Evolutionary conservation across 2,113 vertebrate species (phyloP), one percentile per base, ranked within the genome.

Genomic region (Podocnemis expansa): DNA sequence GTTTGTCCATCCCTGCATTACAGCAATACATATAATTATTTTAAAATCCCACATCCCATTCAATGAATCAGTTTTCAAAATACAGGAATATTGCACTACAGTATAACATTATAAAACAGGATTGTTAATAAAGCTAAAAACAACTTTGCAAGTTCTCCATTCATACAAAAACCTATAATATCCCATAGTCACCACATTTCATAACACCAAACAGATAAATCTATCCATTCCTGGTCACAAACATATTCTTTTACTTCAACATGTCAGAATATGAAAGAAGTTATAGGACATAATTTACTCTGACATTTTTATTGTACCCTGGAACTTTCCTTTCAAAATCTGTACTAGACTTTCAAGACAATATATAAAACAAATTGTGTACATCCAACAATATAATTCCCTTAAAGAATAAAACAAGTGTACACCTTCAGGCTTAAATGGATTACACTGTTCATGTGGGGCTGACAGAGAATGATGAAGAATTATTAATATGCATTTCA

Each of bases 41-140:
- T 75, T 41, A 78, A 94, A 84, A 89, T 70, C 78, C 31, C 82
- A 47, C 13, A 85, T 4, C 34, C 25, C 86, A 16, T 70, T 94
- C 88, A 83, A n/a, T 58, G 10, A 87, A 91, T 84, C 25, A 75
- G 25, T 11, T 91, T 95, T 93, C 67, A 78, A 43, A 1, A 1
- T 80, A 82, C 51, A 85, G 80, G 80, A 54, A 9, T 88, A 91
- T 38, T 82, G 47, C 43, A n/a, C 80, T 47, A 86, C 3, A 51
- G 10, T 60, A 19, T 67, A 78, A 84, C 55, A 21, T 67, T 92
- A 78, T 29, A 54, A 11, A 89, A 78, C 34, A 88, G 92, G n/a
- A 79, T 4, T 34, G n/a, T 55, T 94, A 85, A 95, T 93, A 58
- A 45, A 84, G 75, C 63, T 84, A 89, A 43, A 94, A 94, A 75